Evolutionary conservation across 2,797 vertebrate species (phyloP).

Genomic region (Sylvia borin): DNA sequence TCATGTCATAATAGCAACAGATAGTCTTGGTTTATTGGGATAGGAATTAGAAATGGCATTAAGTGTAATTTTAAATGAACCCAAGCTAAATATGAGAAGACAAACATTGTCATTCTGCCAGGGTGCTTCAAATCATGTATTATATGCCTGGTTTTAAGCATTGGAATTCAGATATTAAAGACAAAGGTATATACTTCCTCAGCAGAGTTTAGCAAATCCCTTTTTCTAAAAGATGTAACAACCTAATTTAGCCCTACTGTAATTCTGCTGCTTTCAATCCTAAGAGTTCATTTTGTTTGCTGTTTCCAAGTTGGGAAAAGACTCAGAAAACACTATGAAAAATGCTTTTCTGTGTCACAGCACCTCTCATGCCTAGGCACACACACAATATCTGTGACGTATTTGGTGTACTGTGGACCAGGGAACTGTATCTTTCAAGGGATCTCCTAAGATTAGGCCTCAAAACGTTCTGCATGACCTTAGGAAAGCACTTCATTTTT

Average conservation of each 20-base stretch:
- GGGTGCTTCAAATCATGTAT: background rate
- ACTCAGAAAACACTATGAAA: background rate
- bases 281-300: background rate
- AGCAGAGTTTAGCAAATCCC: background rate
- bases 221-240: background rate
- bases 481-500: conserved; percentile 27
- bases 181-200: background rate
- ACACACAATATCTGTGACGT: background rate
- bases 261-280: background rate
- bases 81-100: conserved; percentile 18
- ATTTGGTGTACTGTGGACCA: background rate
- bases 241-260: background rate
- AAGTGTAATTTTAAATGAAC: conserved; percentile 7
- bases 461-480: background rate
- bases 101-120: conserved; percentile 26
- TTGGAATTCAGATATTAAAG: background rate
- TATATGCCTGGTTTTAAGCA: background rate
- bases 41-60: conserved; percentile 9
- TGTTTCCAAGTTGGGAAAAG: background rate
- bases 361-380: background rate
- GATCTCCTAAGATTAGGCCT: conserved; percentile 3
- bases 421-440: background rate
- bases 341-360: background rate
- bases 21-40: background rate
- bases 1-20: background rate